Conservation (phyloP, 2,888 invertebrate genomes). For the Pristionchus mayeri region DNA sequence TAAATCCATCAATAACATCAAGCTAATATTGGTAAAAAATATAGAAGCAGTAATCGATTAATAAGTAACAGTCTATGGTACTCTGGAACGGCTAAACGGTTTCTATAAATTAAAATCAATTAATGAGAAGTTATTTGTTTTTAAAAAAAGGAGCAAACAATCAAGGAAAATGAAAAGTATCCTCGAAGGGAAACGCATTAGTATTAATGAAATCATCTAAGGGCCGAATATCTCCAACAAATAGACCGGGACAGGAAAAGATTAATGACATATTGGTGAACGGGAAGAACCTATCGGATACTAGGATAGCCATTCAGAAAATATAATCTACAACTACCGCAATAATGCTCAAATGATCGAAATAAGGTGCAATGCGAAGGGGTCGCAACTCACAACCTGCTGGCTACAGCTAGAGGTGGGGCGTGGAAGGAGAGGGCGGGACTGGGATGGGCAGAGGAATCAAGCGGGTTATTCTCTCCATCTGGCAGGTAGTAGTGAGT, state of each 20-base stretch:
- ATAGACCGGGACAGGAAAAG: neutral
- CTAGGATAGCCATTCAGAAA: neutral
- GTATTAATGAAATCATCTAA: neutral
- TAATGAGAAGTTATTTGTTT: no score
- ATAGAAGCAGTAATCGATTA: constrained; percentile 35
- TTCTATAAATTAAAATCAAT: constrained; percentile 21
- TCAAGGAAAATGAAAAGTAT: neutral
- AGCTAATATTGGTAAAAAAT: neutral
- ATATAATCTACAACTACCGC: neutral
- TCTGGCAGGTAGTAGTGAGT: constrained; percentile 59
- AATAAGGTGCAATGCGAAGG: no score
- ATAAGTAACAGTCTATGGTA: constrained; percentile 42
- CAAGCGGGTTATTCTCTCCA: constrained; percentile 18
- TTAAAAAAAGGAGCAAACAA: no score
- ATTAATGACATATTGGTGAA: neutral
- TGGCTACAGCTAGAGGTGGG: neutral
- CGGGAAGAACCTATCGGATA: neutral
- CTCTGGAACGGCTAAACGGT: constrained; percentile 26
- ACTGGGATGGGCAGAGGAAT: neutral
- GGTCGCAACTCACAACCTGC: constrained; percentile 18
- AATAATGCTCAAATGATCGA: neutral
- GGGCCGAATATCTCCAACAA: neutral
- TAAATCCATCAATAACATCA: constrained; percentile 10
- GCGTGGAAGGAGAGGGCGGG: constrained; percentile 19
- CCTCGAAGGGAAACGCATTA: neutral